These are phyloP conservation scores for Montifringilla adamsi DNA, from an alignment of 2,113 vertebrate species.

Conservation along the genomic window DNA sequence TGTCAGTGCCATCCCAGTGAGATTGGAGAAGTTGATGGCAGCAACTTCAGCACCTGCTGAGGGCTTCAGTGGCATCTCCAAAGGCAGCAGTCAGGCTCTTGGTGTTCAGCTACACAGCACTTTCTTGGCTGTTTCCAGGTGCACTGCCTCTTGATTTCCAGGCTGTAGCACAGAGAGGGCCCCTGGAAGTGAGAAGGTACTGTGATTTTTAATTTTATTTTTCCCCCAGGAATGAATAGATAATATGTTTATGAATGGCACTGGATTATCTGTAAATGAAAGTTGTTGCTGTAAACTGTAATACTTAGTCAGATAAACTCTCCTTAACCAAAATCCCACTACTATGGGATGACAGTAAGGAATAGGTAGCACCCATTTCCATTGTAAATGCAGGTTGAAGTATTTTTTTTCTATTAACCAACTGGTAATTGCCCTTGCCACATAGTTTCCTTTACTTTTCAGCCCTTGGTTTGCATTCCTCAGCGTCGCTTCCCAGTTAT, in stretches of 20 bases:
- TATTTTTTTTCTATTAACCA: not conserved
- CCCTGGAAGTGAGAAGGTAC: not conserved
- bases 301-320: not conserved
- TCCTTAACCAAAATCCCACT: not conserved
- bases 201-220: not conserved
- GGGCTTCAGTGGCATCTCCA: not conserved
- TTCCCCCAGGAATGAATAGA: not conserved
- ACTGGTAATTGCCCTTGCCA: not conserved
- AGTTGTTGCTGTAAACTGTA: not conserved
- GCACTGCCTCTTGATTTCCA: not conserved
- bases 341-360: not conserved
- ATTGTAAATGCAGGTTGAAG: not conserved
- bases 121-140: not conserved
- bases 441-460: conserved; percentile 48
- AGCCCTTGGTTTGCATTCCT: not conserved
- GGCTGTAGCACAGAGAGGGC: not conserved
- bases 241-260: not conserved
- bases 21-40: not conserved
- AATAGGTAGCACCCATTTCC: not conserved
- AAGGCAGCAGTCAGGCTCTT: not conserved
- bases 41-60: not conserved
- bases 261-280: not conserved
- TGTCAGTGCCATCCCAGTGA: not conserved
- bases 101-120: not conserved
- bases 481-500: not conserved